Evolutionary conservation across 2,888 invertebrate genomes (phyloP), one percentile per base, ranked within the genome.

Genomic region (Oxycera nigricornis): DNA sequence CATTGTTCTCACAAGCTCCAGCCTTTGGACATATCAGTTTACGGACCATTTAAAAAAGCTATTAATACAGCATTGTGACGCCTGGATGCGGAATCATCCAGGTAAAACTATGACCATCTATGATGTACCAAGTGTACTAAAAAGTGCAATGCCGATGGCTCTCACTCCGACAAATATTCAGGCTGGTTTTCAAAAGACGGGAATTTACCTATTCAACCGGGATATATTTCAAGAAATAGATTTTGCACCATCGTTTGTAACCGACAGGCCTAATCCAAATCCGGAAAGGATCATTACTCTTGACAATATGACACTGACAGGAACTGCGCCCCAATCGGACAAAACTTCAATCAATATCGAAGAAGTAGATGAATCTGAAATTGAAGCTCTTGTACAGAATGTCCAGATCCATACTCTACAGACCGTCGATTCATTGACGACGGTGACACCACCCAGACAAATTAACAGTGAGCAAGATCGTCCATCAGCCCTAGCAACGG

Each of bases 61-160:
- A 14, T 80, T 17, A 81, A 80, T 68, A 26, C 77, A 6, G 74
- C 80, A n/a, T 0, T 76, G 77, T 39, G 80, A 80, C 72, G 79
- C 59, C 0, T 82, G 81, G 80, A 79, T 82, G 79, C n/a, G n/a
- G n/a, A n/a, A n/a, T n/a, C 35, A 82, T 22, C 80, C 81, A 1
- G 81, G 80, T 0, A 78, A 77, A 73, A 79, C 79, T 0, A 81
- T 82, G 79, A 65, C 79, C 0, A 81, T 81, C 1, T 80, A 82
- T 28, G 79, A 82, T 30, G 80, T 82, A n/a, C 81, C 81, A 24
- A 72, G 75, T 0, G 78, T 81, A 9, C 22, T 31, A 14, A 20
- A 24, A 9, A n/a, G 11, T 46, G 61, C 61, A 17, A 50, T 76
- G 28, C 74, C 72, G 20, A 26, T 20, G 20, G 74, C 74, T 62